Percentiles rank a stretch among this genome's conserved stretches.
Conservation (phyloP, 2,888 invertebrate genomes). For the Eustalomyia histrio region DNA sequence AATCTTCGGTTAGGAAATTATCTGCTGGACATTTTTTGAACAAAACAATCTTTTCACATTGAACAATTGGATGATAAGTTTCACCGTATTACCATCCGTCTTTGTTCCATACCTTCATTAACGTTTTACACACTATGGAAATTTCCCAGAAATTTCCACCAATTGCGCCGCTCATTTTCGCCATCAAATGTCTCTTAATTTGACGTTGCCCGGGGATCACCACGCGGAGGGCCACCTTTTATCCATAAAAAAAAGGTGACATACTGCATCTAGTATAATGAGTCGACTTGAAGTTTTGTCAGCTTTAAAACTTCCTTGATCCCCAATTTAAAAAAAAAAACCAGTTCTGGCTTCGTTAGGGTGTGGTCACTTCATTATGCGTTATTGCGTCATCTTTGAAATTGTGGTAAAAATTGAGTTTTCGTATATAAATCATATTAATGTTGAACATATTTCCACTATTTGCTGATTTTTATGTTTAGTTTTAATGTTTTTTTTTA, state of each 20-base stretch:
- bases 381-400: slow-evolving; percentile 2
- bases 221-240: slow-evolving; percentile 60
- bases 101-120: not conserved
- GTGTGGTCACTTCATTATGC: not conserved
- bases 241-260: slow-evolving; percentile 28
- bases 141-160: slow-evolving; percentile 23
- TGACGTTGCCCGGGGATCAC: slow-evolving; percentile 65
- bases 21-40: not conserved
- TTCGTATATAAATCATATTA: not conserved
- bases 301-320: slow-evolving; percentile 52
- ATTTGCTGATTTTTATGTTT: slow-evolving; percentile 1
- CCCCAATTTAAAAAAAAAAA: slow-evolving; percentile 43
- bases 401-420: not conserved
- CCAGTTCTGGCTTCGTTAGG: not conserved
- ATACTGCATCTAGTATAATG: slow-evolving; percentile 58
- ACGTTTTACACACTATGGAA: not conserved
- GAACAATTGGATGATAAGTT: not conserved
- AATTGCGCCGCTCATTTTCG: slow-evolving; percentile 63
- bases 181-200: slow-evolving; percentile 49
- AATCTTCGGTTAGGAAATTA: not conserved
- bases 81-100: not conserved
- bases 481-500: not conserved
- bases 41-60: not conserved
- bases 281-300: slow-evolving; percentile 62
- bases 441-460: not conserved